Percentiles rank a stretch among this genome's conserved stretches.
Evolutionary conservation across 2,797 vertebrate genomes (phyloP).

Genomic region (Coranthus polyacanthus): DNA sequence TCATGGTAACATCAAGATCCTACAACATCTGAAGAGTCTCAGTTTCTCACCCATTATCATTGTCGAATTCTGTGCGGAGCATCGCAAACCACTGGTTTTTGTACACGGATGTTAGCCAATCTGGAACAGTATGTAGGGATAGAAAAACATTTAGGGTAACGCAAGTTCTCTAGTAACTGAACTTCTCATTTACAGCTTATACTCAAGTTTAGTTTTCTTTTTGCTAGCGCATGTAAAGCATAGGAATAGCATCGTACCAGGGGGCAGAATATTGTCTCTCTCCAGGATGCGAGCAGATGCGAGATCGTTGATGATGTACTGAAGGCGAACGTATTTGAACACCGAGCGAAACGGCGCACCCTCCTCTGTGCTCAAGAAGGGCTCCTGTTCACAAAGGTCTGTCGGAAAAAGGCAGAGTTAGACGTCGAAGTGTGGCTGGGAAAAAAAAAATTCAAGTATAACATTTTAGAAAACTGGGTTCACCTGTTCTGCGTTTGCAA

Average conservation of each 20-base stretch:
- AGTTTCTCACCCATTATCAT: constrained; percentile 91
- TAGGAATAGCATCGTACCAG: constrained; percentile 82
- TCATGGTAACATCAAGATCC: not conserved
- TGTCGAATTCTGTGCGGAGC: constrained; percentile 97
- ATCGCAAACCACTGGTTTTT: constrained; percentile 99
- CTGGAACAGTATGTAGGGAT: constrained; percentile 69
- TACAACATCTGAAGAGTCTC: not conserved
- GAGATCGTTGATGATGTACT: constrained; percentile 98
- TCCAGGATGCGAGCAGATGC: constrained; percentile 95
- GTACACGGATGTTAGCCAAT: constrained; percentile 93
- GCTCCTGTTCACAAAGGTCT: constrained; percentile 84
- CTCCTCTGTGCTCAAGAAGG: constrained; percentile 92
- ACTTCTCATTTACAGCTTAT: too few relatives aligned
- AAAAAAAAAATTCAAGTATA: not conserved
- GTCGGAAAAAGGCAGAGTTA: constrained; percentile 19
- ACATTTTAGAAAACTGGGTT: not conserved
- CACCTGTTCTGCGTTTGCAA: constrained; percentile 92
- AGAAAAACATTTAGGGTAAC: constrained; percentile 24
- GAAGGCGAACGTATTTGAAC: constrained; percentile 92
- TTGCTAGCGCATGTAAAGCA: not conserved
- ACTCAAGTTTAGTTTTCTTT: not conserved
- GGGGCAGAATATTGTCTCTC: constrained; percentile 92
- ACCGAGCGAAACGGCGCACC: constrained; percentile 87
- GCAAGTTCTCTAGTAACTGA: too few relatives aligned
- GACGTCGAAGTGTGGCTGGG: not conserved